Base-by-base conservation (phyloP, 1,140 invertebrate species). In the Drosophila sturtevanti region DNA sequence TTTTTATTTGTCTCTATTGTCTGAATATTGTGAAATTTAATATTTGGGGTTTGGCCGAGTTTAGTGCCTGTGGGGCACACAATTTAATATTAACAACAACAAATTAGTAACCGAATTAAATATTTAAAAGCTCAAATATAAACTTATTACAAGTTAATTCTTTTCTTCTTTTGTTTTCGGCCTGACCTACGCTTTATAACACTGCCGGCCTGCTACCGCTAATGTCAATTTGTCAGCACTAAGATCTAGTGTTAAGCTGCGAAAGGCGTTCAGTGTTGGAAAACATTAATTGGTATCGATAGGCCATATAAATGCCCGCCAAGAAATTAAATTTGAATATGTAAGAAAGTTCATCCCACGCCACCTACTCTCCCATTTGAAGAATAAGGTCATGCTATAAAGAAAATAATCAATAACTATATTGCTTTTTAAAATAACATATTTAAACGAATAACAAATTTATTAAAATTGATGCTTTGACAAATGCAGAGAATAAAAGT, bases 1-100 rank as follows among this genome's bases (percentile, higher is more conserved):
- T 75, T 75, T 64, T 38, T 64, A 31, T 75, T 34, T 75, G 70
- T 73, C 41, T n/a, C 41, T 48, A 21, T 48, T 48, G 41, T 48
- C 41, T 16, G 14, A 9, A 7, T 14, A 9, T 0, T 7, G 41
- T 9, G 9, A 48, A 21, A 7, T 48, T 11, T 1, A 18, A 18
- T 48, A 10, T 21, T 48, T 48, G 1, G 11, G 2, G 0, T 4
- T 21, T 10, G 2, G 16, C 41, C 16, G 16, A 48, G 18, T 48
- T 21, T 10, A 48, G 9, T 18, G 16, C 41, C 41, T 48, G 16
- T 1, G 18, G 16, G 16, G 41, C 18, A 48, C 16, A 48, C 16
- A 48, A 18, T 10, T 21, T 21, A 21, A 48, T 21, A 2, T 2
- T 4, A 11, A 16, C 3, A n/a, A 16, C 41, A 48, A 18, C 41